Evolutionary conservation across 2,888 invertebrate species (phyloP).

Genomic region (Saturnia pavonia): DNA sequence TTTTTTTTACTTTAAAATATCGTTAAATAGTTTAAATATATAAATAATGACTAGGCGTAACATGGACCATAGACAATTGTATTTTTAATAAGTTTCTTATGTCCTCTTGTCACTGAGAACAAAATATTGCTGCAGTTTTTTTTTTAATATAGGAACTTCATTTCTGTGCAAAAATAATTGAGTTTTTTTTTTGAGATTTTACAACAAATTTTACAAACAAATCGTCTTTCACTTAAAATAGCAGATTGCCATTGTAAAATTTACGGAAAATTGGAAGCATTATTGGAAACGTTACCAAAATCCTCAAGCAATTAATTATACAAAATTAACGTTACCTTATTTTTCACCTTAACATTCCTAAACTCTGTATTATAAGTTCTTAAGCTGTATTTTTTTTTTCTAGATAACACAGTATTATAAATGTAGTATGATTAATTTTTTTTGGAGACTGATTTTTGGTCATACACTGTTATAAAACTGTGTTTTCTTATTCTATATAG

Average conservation of each 20-base stretch:
- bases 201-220: conserved; percentile 39
- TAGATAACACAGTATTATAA: conserved; percentile 44
- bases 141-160: conserved; percentile 76
- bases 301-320: conserved; percentile 55
- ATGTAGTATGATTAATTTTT: conserved; percentile 15
- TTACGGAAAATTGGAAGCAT: conserved; percentile 58
- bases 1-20: conserved; percentile 58
- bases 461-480: conserved; percentile 36
- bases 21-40: conserved; percentile 65
- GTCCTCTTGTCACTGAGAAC: conserved; percentile 35
- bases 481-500: conserved; percentile 50
- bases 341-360: conserved; percentile 52
- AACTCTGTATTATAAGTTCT: conserved; percentile 63
- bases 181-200: conserved; percentile 34
- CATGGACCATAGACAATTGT: conserved; percentile 69
- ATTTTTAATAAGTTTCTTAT: conserved; percentile 37
- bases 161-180: conserved; percentile 69
- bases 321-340: conserved; percentile 48
- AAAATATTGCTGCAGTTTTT: conserved; percentile 5
- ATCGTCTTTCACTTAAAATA: conserved; percentile 42
- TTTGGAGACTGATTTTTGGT: conserved; percentile 26
- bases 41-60: conserved; percentile 79
- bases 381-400: conserved; percentile 65
- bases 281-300: conserved; percentile 57
- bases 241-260: conserved; percentile 45